Percentiles rank a stretch among this genome's conserved stretches.
Evolutionary conservation across 2,888 invertebrate genomes (phyloP).

Genomic region (Parapristionchus giblindavisi): DNA sequence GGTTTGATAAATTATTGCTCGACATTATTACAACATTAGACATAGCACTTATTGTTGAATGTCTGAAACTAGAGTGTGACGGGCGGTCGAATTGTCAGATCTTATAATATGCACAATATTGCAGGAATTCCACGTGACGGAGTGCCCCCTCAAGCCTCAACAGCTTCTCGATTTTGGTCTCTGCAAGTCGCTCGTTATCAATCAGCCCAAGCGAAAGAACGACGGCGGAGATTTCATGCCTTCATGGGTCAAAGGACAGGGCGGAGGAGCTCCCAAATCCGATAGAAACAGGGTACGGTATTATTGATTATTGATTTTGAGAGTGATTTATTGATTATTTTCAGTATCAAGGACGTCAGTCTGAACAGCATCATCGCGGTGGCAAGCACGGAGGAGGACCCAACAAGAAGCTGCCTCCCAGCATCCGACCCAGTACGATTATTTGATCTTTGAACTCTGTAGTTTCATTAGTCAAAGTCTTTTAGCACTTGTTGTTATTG

Average conservation of each 20-base stretch:
- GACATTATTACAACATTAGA: no score
- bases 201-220: conserved; percentile 2
- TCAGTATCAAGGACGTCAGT: conserved; percentile 25
- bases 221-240: conserved; percentile 36
- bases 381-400: conserved; percentile 10
- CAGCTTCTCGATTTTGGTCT: conserved; percentile 48
- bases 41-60: no score
- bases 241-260: conserved; percentile 1
- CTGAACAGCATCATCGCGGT: conserved; percentile 17
- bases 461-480: neutral
- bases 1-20: no score
- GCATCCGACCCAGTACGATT: conserved; percentile 31
- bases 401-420: conserved; percentile 21
- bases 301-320: neutral
- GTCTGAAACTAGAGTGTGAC: no score
- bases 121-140: conserved; percentile 45
- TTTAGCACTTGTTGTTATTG: neutral
- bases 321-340: neutral
- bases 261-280: neutral
- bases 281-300: neutral
- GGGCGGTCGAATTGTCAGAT: no score
- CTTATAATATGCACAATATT: neutral
- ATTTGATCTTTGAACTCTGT: neutral
- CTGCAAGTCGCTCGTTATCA: conserved; percentile 23
- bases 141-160: conserved; percentile 44